Percentiles rank a stretch among this genome's conserved stretches.
phyloP scores from a whole-genome alignment of 2,888 invertebrate genomes.

The Limenitis camilla region DNA sequence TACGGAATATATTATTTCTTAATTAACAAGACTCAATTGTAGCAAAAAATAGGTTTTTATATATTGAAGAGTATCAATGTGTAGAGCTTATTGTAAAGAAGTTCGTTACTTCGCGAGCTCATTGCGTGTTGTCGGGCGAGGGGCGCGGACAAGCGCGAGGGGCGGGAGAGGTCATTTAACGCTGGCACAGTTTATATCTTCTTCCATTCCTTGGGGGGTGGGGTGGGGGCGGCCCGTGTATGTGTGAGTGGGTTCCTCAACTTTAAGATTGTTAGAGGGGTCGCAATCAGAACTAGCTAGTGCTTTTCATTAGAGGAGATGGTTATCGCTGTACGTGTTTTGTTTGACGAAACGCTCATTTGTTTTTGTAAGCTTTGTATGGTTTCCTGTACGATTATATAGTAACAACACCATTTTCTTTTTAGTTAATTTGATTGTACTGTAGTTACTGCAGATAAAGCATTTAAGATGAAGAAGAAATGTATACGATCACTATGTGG shows the following conservation, averaged over 20 bases:
- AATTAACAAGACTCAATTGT: too few relatives aligned
- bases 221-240: constrained; percentile 34
- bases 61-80: too few relatives aligned
- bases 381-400: constrained; percentile 18
- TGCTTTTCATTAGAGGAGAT: constrained; percentile 69
- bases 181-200: constrained; percentile 46
- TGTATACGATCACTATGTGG: too few relatives aligned
- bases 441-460: too few relatives aligned
- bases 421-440: too few relatives aligned
- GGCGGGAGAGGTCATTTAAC: constrained; percentile 33
- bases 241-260: constrained; percentile 56
- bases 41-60: too few relatives aligned
- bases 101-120: constrained; percentile 45
- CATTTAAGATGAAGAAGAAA: too few relatives aligned
- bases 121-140: constrained; percentile 30
- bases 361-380: constrained; percentile 37
- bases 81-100: too few relatives aligned
- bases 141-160: constrained; percentile 27
- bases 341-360: constrained; percentile 50
- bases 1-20: too few relatives aligned
- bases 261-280: constrained; percentile 71
- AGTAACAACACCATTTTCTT: constrained; percentile 11
- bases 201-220: constrained; percentile 49
- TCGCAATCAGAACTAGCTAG: constrained; percentile 65
- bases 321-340: constrained; percentile 62